Conservation (phyloP, 2,113 vertebrate genomes). For the Labrus mixtus region DNA sequence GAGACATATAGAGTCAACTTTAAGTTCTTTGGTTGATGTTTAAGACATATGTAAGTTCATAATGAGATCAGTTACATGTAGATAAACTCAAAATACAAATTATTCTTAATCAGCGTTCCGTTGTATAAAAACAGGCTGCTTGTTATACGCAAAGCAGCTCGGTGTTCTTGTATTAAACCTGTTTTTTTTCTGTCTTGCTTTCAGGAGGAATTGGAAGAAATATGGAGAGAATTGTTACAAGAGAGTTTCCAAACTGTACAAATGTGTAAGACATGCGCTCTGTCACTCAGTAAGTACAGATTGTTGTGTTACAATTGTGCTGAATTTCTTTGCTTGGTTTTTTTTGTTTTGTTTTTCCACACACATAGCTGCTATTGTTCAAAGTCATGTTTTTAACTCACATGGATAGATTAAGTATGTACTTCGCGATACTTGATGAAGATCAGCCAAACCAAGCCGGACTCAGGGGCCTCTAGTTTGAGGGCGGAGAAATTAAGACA, state of each 20-base stretch:
- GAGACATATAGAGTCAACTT: slow-evolving; percentile 16
- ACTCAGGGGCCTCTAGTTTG: slow-evolving; percentile 41
- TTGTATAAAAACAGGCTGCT: not conserved
- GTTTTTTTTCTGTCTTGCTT: slow-evolving; percentile 59
- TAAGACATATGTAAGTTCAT: not conserved
- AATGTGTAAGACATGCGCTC: slow-evolving; percentile 88
- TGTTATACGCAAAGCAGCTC: slow-evolving; percentile 24
- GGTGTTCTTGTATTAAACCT: slow-evolving; percentile 24
- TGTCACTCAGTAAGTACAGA: slow-evolving; percentile 71
- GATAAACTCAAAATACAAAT: not conserved
- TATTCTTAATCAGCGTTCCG: not conserved
- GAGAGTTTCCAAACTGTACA: slow-evolving; percentile 97
- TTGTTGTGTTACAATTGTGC: slow-evolving; percentile 69
- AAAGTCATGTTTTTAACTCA: slow-evolving; percentile 57
- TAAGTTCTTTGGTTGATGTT: slow-evolving; percentile 18
- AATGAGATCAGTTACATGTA: not conserved
- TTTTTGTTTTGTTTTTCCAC: slow-evolving; percentile 36
- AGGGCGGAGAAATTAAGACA: slow-evolving; percentile 25
- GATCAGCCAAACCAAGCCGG: slow-evolving; percentile 24
- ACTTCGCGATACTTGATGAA: slow-evolving; percentile 51
- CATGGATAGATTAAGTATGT: slow-evolving; percentile 50
- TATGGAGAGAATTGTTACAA: slow-evolving; percentile 90
- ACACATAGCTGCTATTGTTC: slow-evolving; percentile 52
- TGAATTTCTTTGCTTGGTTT: slow-evolving; percentile 59
- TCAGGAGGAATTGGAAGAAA: slow-evolving; percentile 90